Evolutionary conservation across 2,113 vertebrate genomes (phyloP), one percentile per base, ranked within the genome.

Genomic region (Phyllostomus discolor): DNA sequence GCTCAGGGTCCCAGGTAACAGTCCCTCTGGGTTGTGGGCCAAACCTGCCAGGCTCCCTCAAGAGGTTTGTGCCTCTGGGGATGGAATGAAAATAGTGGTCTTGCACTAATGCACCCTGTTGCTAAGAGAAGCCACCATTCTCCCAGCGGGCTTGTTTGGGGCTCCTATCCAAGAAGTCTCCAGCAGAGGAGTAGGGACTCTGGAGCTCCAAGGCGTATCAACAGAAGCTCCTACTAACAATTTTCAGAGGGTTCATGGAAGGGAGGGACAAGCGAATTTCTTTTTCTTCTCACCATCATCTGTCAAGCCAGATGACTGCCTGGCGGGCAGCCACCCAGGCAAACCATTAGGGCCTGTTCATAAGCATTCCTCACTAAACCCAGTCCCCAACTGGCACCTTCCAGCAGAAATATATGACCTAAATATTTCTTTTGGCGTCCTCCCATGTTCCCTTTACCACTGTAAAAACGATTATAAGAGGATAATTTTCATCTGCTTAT

Each of bases 401-500:
- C 78, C 38, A 70, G 78, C 31, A 95, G 92, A 97, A 95, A 97
- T 73, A 76, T 9, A 95, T 72, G 84, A 94, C 52, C 52, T 93
- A 94, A 91, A 90, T 87, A 95, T 90, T 97, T 90, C 90, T 93
- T 91, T 82, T 93, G 95, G 89, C 82, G 22, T 57, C 64, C 33
- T 94, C n/a, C 73, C 33, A 50, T 89, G 14, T 52, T 89, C 70
- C 19, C 57, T 50, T 84, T 80, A 72, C 88, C 83, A 83, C 57
- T 69, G 52, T 85, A 87, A 91, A 97, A 97, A 83, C 4, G 2
- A 92, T 90, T 57, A 31, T 38, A 90, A 90, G 80, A 95, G 66
- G 79, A 95, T 95, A 88, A 73, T 95, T 92, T 95, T 95, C 52
- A 92, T 70, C 62, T 88, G 35, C 28, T 97, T 88, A 79, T 95